Percentiles rank a stretch among this genome's conserved stretches.
phyloP scores from a whole-genome alignment of 2,888 invertebrate genomes.

The Sinelater perroti region DNA sequence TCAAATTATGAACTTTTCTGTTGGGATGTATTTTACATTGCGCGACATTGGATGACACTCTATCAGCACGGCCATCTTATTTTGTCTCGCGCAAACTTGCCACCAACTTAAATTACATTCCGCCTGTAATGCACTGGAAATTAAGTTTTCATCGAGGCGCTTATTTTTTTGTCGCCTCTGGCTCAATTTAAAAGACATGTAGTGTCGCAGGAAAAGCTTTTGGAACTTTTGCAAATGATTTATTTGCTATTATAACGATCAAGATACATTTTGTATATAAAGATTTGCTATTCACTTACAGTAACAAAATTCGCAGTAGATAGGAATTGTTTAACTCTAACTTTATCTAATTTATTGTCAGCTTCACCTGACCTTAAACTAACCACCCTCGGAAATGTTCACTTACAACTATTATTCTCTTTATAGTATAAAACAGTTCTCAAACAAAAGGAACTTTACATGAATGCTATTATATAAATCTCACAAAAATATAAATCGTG shows the following conservation, averaged over 20 bases:
- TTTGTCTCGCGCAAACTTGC: constrained; percentile 3
- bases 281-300: constrained; percentile 42
- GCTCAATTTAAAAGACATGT: constrained; percentile 1
- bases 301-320: constrained; percentile 39
- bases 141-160: constrained; percentile 11
- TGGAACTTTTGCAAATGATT: constrained; percentile 54
- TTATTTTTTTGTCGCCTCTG: background rate
- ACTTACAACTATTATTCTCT: constrained; percentile 19
- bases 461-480: constrained; percentile 3
- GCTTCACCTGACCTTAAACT: constrained; percentile 43
- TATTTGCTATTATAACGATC: constrained; percentile 55
- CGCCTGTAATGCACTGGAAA: constrained; percentile 5
- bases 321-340: constrained; percentile 38
- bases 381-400: constrained; percentile 23
- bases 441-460: constrained; percentile 18
- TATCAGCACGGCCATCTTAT: background rate
- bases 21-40: background rate
- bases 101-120: constrained; percentile 12
- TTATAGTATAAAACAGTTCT: constrained; percentile 6
- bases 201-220: constrained; percentile 11
- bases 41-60: background rate
- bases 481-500: constrained; percentile 14
- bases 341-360: constrained; percentile 43
- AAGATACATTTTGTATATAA: constrained; percentile 55
- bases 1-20: no score